Conservation (phyloP, 1,140 invertebrate genomes). For the Phocides pigmalion region DNA sequence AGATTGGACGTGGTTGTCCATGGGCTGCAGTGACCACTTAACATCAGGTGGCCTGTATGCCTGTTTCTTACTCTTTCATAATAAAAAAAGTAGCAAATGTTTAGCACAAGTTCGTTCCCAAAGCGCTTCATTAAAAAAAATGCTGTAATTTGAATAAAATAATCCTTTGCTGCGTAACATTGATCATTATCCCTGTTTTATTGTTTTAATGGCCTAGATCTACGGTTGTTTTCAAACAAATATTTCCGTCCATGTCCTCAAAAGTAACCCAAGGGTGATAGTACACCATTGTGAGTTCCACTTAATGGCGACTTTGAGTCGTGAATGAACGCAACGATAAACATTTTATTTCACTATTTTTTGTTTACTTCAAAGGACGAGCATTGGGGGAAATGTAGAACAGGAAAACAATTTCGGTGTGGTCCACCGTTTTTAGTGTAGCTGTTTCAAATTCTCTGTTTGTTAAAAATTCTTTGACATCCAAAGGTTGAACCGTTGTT, state of each 20-base stretch:
- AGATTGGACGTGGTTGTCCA: no score
- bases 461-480: slow-evolving; percentile 30
- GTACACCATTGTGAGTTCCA: slow-evolving; percentile 18
- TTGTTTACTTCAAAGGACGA: slow-evolving; percentile 65
- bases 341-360: slow-evolving; percentile 71
- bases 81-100: no score
- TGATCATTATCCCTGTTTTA: no score
- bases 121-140: no score
- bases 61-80: no score
- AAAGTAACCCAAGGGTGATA: background rate
- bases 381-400: slow-evolving; percentile 55
- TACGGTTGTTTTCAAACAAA: background rate
- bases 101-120: no score
- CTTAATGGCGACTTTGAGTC: slow-evolving; percentile 38
- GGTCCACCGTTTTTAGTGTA: slow-evolving; percentile 40
- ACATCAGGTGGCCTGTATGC: no score
- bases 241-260: background rate
- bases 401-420: slow-evolving; percentile 55
- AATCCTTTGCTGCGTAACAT: no score
- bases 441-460: slow-evolving; percentile 51
- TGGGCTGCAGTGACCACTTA: no score
- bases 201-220: no score
- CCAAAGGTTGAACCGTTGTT: background rate
- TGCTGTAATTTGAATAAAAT: no score
- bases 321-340: slow-evolving; percentile 49